Evolutionary conservation across 2,113 vertebrate species (phyloP), one percentile per base, ranked within the genome.

Genomic region (Peromyscus californicus): DNA sequence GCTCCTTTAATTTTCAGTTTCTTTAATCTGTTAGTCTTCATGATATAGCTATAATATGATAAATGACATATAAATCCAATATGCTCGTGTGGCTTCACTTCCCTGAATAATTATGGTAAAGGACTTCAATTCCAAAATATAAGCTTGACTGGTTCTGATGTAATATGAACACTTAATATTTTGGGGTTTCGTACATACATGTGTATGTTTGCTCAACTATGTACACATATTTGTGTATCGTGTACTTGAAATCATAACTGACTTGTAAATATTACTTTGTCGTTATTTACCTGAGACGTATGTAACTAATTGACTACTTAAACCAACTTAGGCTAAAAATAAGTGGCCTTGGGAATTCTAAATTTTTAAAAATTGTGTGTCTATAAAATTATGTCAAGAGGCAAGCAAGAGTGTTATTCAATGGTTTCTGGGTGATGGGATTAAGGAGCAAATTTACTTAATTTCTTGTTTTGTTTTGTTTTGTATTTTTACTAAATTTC

Each of bases 1-100:
- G 84, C 72, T 75, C 45, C 48, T 96, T 92, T 97, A 72, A 97
- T 42, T 65, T 95, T 51, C 97, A 79, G 0, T 3, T 96, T 97
- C 78, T 91, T 63, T 97, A 91, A 42, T 65, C 84, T 95, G 57
- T 2, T 96, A 84, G n/a, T 72, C 85, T 93, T 42, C 0, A 0
- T 93, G 95, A 48, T 8, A 67, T 69, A 76, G 0, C 89, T 96
- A 22, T 33, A 93, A 79, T 29, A 51, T 5, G 5, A 84, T 59
- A 84, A 31, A 79, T 67, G 9, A 0, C 90, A 1, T 72, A 57
- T 22, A 93, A 51, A 1, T 78, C 84, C 89, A 63, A 26, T 15
- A 29, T 70, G 31, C 82, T 42, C 83, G 4, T 22, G 70, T 39
- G 45, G 0, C 3, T 76, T 42, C 42, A 39, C 51, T 59, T 76